Percentiles rank a stretch among this genome's conserved stretches.
These are phyloP conservation scores for Eupithecia tripunctaria DNA, from an alignment of 2,888 invertebrate genomes.

Conservation along the genomic window DNA sequence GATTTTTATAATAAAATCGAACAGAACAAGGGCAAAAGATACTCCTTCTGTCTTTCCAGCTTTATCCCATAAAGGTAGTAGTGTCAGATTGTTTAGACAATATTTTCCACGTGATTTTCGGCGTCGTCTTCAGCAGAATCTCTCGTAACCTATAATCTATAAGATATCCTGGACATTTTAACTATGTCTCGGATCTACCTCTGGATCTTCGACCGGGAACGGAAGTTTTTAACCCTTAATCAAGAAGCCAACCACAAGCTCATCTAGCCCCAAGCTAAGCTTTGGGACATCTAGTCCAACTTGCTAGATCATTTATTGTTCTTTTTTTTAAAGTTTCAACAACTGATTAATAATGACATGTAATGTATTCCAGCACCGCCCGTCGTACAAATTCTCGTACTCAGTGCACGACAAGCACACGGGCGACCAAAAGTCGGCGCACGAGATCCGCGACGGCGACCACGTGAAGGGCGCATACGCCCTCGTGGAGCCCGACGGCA, in stretches of 20 bases:
- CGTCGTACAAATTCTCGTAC: slow-evolving; percentile 84
- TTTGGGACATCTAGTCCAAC: too few relatives aligned
- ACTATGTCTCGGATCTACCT: too few relatives aligned
- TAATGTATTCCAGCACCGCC: slow-evolving; percentile 60
- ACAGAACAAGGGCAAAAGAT: not conserved
- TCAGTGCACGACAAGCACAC: slow-evolving; percentile 84
- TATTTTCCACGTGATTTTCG: not conserved
- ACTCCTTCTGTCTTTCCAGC: not conserved
- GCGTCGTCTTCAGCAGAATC: too few relatives aligned
- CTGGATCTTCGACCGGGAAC: too few relatives aligned
- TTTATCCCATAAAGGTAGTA: not conserved
- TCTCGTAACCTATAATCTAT: too few relatives aligned
- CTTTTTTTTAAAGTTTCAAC: not conserved
- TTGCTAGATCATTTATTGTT: too few relatives aligned
- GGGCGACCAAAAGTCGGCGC: slow-evolving; percentile 84
- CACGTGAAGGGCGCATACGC: slow-evolving; percentile 86
- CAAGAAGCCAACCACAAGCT: not conserved
- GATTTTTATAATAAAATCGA: not conserved
- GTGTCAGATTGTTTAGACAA: not conserved
- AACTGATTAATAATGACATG: not conserved
- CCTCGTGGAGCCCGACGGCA: slow-evolving; percentile 85
- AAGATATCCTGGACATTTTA: too few relatives aligned
- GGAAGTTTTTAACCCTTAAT: not conserved
- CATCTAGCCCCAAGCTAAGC: too few relatives aligned
- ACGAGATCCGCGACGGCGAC: slow-evolving; percentile 84